Evolutionary conservation across 2,888 invertebrate genomes (phyloP).

Genomic region (Apodemia mormo): DNA sequence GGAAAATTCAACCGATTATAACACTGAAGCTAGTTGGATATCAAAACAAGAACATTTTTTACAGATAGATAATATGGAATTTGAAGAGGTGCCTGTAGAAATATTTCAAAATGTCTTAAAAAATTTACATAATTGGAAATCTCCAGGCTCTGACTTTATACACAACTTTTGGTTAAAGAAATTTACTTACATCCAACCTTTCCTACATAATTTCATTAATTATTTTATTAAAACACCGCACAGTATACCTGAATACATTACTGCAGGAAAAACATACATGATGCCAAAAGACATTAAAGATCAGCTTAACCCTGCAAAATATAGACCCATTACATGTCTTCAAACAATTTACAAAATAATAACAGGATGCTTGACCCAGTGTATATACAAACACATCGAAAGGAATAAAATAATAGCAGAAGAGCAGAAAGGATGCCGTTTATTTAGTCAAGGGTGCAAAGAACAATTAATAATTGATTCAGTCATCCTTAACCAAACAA

Average conservation of each 20-base stretch:
- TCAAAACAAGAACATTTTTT: no score
- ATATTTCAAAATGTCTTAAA: background rate
- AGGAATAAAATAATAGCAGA: background rate
- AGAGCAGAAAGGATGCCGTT: background rate
- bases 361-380: background rate
- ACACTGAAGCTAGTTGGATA: no score
- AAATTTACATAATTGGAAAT: background rate
- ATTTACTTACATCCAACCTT: background rate
- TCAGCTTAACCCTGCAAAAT: background rate
- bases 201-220: background rate
- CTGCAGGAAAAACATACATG: background rate
- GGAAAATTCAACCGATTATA: no score
- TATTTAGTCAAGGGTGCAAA: no score
- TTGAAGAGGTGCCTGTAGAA: background rate
- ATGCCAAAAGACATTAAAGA: background rate
- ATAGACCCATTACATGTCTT: slow-evolving; percentile 12
- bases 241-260: background rate
- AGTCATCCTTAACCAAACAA: background rate
- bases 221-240: background rate
- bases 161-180: background rate
- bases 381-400: background rate
- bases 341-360: background rate
- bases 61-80: no score
- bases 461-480: background rate
- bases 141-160: background rate